Percentiles rank a stretch among this genome's conserved stretches.
These are phyloP conservation scores for Neolamprologus falcicula DNA, from an alignment of 2,113 vertebrate genomes.

Conservation along the genomic window DNA sequence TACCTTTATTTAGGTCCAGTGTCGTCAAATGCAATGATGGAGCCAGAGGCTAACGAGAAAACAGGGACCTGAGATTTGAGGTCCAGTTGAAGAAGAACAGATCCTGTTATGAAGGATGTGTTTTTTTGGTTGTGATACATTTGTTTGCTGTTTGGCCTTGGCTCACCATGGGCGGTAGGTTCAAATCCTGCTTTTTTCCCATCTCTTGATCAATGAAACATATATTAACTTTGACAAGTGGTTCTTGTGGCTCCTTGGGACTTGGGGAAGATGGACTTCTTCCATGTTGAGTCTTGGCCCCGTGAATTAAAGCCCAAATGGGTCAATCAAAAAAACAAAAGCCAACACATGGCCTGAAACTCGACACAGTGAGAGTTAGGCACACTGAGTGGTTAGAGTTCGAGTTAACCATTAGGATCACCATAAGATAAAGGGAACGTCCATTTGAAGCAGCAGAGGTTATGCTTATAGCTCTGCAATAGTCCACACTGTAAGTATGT, in stretches of 20 bases:
- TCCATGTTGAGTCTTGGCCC: neutral
- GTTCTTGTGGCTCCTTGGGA: neutral
- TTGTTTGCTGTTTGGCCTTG: neutral
- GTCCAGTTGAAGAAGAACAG: neutral
- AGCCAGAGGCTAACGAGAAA: neutral
- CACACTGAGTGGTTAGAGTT: neutral
- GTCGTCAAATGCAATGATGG: neutral
- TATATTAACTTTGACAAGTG: neutral
- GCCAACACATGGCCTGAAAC: neutral
- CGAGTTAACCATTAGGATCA: neutral
- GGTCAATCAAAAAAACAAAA: neutral
- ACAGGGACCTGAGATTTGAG: neutral
- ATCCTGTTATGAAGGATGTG: neutral
- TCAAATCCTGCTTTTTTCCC: neutral
- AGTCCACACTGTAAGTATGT: neutral
- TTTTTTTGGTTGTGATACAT: accelerated
- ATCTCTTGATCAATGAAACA: neutral
- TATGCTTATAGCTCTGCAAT: neutral
- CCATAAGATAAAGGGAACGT: neutral
- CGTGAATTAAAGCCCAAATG: neutral
- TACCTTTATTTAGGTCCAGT: neutral
- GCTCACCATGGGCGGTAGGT: accelerated
- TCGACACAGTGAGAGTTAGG: neutral
- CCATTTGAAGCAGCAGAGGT: neutral
- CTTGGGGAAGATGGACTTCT: accelerated